A percentile compares a stretch with the other conserved stretches of the same genome.
Conservation (phyloP, 2,888 invertebrate species). For the Eudemis profundana region DNA sequence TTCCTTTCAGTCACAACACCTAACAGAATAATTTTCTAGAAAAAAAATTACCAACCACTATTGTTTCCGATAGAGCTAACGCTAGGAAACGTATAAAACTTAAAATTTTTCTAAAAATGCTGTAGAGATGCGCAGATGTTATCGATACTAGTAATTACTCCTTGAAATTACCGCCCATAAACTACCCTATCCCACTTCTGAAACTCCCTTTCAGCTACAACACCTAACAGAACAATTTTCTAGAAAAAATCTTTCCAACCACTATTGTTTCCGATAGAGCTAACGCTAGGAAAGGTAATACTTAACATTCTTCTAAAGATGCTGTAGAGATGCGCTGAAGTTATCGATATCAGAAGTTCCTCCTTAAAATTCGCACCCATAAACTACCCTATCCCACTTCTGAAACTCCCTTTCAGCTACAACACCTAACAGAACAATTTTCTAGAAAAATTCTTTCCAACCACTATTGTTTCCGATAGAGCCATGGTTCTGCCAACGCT, state of each 20-base stretch:
- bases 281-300: conserved; percentile 2
- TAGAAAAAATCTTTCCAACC: background rate
- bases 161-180: too few relatives aligned
- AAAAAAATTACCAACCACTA: background rate
- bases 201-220: too few relatives aligned
- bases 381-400: too few relatives aligned
- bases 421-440: too few relatives aligned
- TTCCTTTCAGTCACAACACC: background rate
- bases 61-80: background rate
- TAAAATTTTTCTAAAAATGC: conserved; percentile 9
- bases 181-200: too few relatives aligned
- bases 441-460: background rate
- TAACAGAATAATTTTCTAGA: conserved; percentile 7
- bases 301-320: conserved; percentile 17
- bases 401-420: too few relatives aligned
- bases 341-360: background rate
- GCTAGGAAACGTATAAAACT: conserved; percentile 5
- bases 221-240: too few relatives aligned
- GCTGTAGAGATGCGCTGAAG: conserved; percentile 8
- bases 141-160: too few relatives aligned
- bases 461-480: conserved; percentile 1
- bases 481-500: background rate
- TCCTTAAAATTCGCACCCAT: too few relatives aligned
- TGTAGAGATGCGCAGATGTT: conserved; percentile 3
- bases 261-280: conserved; percentile 3